A percentile compares a stretch with the other conserved stretches of the same genome.
Conservation (phyloP, 2,888 invertebrate species). For the Crepidodera aurea region DNA sequence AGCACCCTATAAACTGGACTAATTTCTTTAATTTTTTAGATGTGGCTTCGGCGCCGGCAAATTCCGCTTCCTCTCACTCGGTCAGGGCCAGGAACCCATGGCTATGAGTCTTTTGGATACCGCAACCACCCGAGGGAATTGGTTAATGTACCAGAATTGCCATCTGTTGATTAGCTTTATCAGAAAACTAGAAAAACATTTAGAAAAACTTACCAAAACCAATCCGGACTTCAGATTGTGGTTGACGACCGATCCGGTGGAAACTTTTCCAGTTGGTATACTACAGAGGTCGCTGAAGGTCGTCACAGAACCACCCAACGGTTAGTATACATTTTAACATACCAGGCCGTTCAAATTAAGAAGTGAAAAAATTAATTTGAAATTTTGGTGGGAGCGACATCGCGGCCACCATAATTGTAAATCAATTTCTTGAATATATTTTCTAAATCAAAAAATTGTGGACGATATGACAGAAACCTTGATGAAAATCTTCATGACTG, state of each 20-base stretch:
- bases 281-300: conserved; percentile 71
- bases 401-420: too few species aligned
- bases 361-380: too few species aligned
- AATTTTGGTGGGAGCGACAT: too few species aligned
- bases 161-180: conserved; percentile 85
- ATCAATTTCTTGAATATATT: too few species aligned
- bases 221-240: conserved; percentile 92
- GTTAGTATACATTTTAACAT: too few species aligned
- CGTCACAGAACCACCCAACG: conserved; percentile 90
- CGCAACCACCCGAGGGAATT: conserved; percentile 80
- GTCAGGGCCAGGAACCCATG: conserved; percentile 92
- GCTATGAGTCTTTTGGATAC: conserved; percentile 75
- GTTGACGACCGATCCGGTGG: conserved; percentile 91
- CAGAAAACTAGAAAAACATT: conserved; percentile 79
- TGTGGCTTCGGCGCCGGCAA: conserved; percentile 76
- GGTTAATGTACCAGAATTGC: conserved; percentile 94
- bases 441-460: too few species aligned
- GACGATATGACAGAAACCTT: too few species aligned
- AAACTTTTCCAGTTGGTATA: conserved; percentile 88
- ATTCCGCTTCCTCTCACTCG: conserved; percentile 88
- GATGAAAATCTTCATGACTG: too few species aligned
- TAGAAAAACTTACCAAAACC: conserved; percentile 81
- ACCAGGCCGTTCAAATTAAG: too few species aligned
- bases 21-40: conserved; percentile 49
- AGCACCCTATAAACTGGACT: neutral